Evolutionary conservation across 1,140 invertebrate species (phyloP).

Genomic region (Tetramorium parvispinum): DNA sequence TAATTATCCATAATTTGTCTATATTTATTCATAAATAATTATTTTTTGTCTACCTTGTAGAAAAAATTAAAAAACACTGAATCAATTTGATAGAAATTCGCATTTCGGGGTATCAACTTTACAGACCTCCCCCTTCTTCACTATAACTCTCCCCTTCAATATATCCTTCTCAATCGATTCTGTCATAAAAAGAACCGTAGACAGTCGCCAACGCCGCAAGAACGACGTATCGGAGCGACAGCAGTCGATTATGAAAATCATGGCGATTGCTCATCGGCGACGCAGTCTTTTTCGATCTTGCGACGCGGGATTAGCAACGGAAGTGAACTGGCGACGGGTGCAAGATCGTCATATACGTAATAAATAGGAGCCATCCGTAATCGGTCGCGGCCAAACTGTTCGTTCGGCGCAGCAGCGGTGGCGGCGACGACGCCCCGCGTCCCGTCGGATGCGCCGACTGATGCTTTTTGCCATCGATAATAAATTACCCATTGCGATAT

Average conservation of each 20-base stretch:
- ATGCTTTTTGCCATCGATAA: conserved; percentile 83
- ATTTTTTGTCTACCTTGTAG: too few relatives aligned
- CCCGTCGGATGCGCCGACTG: conserved; percentile 74
- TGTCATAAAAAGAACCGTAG: background rate
- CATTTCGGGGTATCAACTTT: too few relatives aligned
- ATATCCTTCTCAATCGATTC: background rate
- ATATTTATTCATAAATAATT: too few relatives aligned
- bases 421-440: conserved; percentile 52
- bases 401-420: conserved; percentile 65
- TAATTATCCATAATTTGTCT: too few relatives aligned
- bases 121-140: too few relatives aligned
- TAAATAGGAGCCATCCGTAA: conserved; percentile 83
- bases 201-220: background rate
- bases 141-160: background rate
- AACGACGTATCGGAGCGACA: background rate
- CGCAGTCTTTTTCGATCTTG: background rate
- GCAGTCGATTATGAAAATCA: conserved; percentile 55
- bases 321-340: background rate
- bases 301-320: conserved; percentile 13
- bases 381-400: conserved; percentile 73
- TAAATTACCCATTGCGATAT: conserved; percentile 85
- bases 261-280: conserved; percentile 41
- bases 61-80: too few relatives aligned
- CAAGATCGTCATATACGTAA: conserved; percentile 78
- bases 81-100: too few relatives aligned